Conservation (phyloP, 2,797 vertebrate genomes). For the Tragopan temminckii region DNA sequence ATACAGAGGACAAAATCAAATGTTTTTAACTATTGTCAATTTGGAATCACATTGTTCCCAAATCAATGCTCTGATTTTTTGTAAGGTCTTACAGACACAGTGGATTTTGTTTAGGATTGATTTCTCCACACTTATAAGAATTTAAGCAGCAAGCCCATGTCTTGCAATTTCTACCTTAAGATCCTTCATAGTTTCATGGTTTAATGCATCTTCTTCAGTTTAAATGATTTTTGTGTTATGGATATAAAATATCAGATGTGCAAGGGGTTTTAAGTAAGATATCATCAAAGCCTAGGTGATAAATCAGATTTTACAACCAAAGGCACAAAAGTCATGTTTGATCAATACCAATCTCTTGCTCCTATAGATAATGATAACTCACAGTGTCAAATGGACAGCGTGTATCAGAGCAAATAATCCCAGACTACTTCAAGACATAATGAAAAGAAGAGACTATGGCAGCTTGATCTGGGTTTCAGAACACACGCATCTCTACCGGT, state of each 20-base stretch:
- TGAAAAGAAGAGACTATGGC: background rate
- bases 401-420: background rate
- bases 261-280: conserved; percentile 32
- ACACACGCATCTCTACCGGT: background rate
- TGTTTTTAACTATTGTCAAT: background rate
- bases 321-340: background rate
- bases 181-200: background rate
- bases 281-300: background rate
- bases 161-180: background rate
- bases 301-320: conserved; percentile 44
- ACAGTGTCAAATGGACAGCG: background rate
- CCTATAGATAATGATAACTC: conserved; percentile 27
- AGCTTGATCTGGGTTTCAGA: background rate
- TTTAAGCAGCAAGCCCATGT: background rate
- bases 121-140: background rate
- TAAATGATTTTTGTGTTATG: conserved; percentile 52
- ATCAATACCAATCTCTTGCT: conserved; percentile 41
- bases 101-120: background rate
- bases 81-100: background rate
- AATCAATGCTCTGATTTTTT: background rate
- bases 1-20: background rate
- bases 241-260: conserved; percentile 36
- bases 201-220: conserved; percentile 18
- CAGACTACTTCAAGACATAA: background rate
- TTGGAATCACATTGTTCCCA: background rate